Base-by-base conservation (phyloP, 2,888 invertebrate genomes). In the Melitaea athalia region DNA sequence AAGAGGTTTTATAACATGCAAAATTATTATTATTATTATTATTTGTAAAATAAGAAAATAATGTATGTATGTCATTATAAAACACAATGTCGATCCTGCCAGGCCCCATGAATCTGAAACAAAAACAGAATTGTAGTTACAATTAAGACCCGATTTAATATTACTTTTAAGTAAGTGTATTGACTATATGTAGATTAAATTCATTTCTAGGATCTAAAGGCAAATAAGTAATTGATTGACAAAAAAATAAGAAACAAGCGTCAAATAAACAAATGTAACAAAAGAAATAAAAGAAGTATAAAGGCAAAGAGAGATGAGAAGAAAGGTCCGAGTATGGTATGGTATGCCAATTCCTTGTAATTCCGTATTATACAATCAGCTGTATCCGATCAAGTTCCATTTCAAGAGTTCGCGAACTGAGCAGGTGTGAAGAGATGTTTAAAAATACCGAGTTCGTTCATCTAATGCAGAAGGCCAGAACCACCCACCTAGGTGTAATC, bases 401-500 rank as follows among this genome's bases (percentile, higher is more conserved):
- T 68, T 75, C 75, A 69, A 78, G 78, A 84, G 81, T 86, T 85
- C 81, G 84, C 85, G 78, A 84, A 84, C 77, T 73, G 74, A 78
- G 74, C 87, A 88, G 85, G 86, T 87, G 87, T 80, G 81, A 85
- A 80, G 77, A 83, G 73, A 77, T 76, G 70, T 85, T 88, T 91
- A 92, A 91, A 90, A 87, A 89, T 91, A 91, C 75, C 79, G 76
- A 82, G 86, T 88, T 87, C 88, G 88, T 89, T 89, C 85, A 85
- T 87, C 87, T 78, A 88, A 74, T 75, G 74, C 67, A 73, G 80
- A 79, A 81, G 81, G 82, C 77, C 82, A 74, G 71, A 59, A 61
- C 75, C 81, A 77, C 82, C 82, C 81, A 81, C 83, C 69, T 64
- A 45, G 55, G 43, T 38, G 42, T 59, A 49, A 63, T 60, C 67